Conservation (phyloP, 2,888 invertebrate species). For the Coecobrya sp. region DNA sequence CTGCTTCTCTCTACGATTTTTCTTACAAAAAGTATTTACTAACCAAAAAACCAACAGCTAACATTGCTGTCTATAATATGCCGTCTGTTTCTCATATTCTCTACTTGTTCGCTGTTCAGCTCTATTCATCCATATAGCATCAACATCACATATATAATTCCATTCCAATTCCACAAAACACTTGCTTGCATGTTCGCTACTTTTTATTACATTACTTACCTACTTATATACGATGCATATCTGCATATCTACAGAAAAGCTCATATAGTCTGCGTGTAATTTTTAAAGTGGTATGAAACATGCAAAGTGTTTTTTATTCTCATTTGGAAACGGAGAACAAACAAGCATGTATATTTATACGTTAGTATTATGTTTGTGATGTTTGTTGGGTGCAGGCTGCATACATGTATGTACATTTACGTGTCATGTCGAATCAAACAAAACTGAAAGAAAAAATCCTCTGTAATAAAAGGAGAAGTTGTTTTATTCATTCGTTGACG, state of each 20-base stretch:
- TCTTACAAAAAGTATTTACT: not conserved
- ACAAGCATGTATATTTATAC: not conserved
- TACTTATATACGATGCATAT: not conserved
- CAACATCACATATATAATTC: not conserved
- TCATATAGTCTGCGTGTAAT: slow-evolving; percentile 14
- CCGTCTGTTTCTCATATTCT: too few relatives aligned
- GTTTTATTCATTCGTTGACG: slow-evolving; percentile 7
- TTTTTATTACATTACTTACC: not conserved
- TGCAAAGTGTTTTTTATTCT: slow-evolving; percentile 47
- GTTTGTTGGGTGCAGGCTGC: not conserved
- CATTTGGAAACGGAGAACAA: slow-evolving; percentile 10
- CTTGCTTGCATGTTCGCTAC: not conserved
- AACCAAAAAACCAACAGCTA: not conserved
- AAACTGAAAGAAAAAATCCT: slow-evolving; percentile 4
- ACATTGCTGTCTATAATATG: not conserved
- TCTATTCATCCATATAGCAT: slow-evolving; percentile 1
- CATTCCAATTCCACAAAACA: not conserved
- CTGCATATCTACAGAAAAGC: not conserved
- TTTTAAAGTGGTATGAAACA: slow-evolving; percentile 23
- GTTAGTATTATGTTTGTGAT: not conserved
- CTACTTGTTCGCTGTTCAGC: not conserved
- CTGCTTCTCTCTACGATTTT: not conserved
- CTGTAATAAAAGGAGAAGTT: not conserved
- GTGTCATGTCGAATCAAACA: slow-evolving; percentile 31
- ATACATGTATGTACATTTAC: not conserved